phyloP scores from a whole-genome alignment of 1,140 invertebrate species.

The Caenorhabditis tropicalis region DNA sequence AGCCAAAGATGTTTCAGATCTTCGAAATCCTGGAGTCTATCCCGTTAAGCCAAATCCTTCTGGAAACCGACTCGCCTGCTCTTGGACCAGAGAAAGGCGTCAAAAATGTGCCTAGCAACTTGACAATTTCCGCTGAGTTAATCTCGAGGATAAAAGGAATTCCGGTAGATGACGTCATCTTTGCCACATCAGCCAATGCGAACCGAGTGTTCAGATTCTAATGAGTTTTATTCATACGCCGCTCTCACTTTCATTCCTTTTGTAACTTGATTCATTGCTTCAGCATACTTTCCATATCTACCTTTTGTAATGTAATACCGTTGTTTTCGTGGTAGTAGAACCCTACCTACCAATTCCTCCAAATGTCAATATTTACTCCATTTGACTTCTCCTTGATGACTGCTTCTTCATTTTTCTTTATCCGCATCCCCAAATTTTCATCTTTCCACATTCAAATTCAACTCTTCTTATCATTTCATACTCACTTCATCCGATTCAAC shows the following conservation, averaged over 20 bases:
- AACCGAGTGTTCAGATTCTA: background rate
- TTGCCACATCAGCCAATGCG: background rate
- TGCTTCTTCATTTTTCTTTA: background rate
- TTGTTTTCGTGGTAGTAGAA: conserved; percentile 12
- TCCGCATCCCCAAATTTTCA: background rate
- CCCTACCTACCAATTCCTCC: background rate
- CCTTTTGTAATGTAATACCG: conserved; percentile 36
- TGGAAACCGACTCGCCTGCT: conserved; percentile 44
- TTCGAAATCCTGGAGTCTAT: conserved; percentile 2
- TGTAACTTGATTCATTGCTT: background rate
- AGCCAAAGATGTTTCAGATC: no score
- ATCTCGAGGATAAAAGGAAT: background rate
- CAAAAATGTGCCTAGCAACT: conserved; percentile 39
- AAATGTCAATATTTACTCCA: background rate
- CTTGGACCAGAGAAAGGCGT: conserved; percentile 6
- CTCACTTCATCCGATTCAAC: no score
- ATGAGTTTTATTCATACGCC: no score
- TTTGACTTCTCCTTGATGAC: background rate
- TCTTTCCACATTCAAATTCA: background rate
- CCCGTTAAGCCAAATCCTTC: background rate
- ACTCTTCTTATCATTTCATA: no score
- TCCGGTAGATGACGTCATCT: background rate
- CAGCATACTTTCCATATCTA: background rate
- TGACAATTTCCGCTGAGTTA: background rate
- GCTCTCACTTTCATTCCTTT: background rate